These are phyloP conservation scores for Anabas testudineus DNA, from an alignment of 2,797 vertebrate genomes.

Conservation along the genomic window DNA sequence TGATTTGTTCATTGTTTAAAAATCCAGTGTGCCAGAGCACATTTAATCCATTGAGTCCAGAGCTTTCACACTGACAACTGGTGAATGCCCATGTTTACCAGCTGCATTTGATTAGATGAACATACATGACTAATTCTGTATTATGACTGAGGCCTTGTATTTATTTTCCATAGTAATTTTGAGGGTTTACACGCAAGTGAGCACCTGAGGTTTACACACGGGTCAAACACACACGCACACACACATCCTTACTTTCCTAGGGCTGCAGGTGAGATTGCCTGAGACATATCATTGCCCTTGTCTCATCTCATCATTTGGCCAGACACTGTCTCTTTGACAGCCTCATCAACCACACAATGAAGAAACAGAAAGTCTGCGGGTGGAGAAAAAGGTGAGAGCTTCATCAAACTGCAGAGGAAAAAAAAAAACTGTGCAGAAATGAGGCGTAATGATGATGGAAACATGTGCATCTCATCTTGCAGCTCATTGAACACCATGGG, in stretches of 20 bases:
- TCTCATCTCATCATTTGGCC: conserved; percentile 60
- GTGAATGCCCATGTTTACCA: too few species aligned
- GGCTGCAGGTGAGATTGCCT: conserved; percentile 58
- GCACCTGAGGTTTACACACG: conserved; percentile 27
- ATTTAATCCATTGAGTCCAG: too few species aligned
- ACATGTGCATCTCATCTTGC: conserved; percentile 18
- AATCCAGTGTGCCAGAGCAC: too few species aligned
- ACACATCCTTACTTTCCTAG: conserved; percentile 25
- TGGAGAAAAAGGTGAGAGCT: conserved; percentile 36
- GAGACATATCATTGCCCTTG: conserved; percentile 53
- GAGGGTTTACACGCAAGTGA: conserved; percentile 39
- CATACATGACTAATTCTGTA: too few species aligned
- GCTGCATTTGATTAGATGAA: too few species aligned
- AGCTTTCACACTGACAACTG: too few species aligned
- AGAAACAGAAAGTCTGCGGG: conserved; percentile 25
- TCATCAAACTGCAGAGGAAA: conserved; percentile 32
- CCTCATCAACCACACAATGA: conserved; percentile 61
- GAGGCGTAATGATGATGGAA: conserved; percentile 12
- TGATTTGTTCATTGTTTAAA: too few species aligned
- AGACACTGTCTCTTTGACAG: conserved; percentile 62
- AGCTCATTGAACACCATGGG: conserved; percentile 17
- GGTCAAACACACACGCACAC: not conserved
- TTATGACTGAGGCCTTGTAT: conserved; percentile 13
- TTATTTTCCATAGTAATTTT: too few species aligned
- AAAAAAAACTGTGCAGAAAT: not conserved